Conservation (phyloP, 1,140 invertebrate species). For the Neodiprion virginianus region DNA sequence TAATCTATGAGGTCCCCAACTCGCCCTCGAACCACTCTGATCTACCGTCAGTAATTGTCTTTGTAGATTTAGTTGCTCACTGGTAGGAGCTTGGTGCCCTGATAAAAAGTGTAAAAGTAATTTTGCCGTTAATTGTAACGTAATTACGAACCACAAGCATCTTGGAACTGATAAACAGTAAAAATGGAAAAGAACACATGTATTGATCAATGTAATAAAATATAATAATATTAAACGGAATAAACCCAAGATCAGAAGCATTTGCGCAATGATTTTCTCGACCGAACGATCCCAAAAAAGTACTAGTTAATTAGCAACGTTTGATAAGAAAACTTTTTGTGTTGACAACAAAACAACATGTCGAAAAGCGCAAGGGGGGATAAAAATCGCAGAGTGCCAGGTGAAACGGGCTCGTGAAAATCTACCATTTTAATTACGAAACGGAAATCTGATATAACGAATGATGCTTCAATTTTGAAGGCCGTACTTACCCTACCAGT, state of each 20-base stretch:
- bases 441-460: not conserved
- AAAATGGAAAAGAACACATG: too few relatives aligned
- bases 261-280: not conserved
- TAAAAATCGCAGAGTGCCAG: not conserved
- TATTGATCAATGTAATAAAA: too few relatives aligned
- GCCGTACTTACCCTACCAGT: not conserved
- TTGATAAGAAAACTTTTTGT: not conserved
- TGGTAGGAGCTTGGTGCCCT: too few relatives aligned
- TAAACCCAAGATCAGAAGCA: too few relatives aligned
- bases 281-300: not conserved
- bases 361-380: not conserved
- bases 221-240: too few relatives aligned
- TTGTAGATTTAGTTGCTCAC: too few relatives aligned
- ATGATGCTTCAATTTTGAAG: constrained; percentile 5
- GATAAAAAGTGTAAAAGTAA: too few relatives aligned
- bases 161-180: too few relatives aligned
- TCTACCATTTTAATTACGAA: not conserved
- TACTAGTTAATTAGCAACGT: not conserved
- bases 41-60: not conserved
- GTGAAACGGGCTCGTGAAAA: not conserved
- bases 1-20: not conserved
- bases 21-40: not conserved
- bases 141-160: too few relatives aligned
- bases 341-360: not conserved
- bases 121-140: too few relatives aligned